Base-by-base conservation (phyloP, 2,888 invertebrate species). In the Acleris cristana region DNA sequence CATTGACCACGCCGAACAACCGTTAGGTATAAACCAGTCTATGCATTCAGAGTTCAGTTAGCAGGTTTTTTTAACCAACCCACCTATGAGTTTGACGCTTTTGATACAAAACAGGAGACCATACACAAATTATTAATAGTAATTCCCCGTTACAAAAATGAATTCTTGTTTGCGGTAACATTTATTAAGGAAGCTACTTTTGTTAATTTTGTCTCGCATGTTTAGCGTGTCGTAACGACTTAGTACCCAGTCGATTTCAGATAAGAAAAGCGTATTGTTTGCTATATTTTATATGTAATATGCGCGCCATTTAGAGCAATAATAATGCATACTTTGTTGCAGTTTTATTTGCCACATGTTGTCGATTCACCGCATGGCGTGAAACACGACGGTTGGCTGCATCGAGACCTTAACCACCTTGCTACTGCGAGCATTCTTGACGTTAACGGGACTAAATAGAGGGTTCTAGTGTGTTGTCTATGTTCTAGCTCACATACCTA, bases 321-420 rank as follows among this genome's bases (percentile, higher is more conserved):
- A 23, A 16, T 23, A 52, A 21, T 21, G 21, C 23, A 23, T 16
- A 23, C 14, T 8, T 16, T 26, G 21, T 53, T 18, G n/a, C 18
- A 19, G 44, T 26, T 26, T 4, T 18, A 54, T 54, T 26, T 70
- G 72, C 69, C 74, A 77, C 73, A 75, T 77, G 76, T 66, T 70
- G 72, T 69, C 61, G 65, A 70, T 70, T 74, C 70, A 72, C 76
- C 75, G 74, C 77, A 78, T 76, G 76, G 69, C 71, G 65, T 74
- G 63, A 69, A 72, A 71, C 69, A 59, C 74, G 73, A 72, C 51
- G 48, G 18, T 48, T 18, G 48, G 48, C 8, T 48, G 48, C 18
- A 48, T 48, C 48, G 48, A 18, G n/a, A n/a, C 45, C 45, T n/a
- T 7, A 45, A 14, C 45, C n/a, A 40, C 34, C 34, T 34, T 34